A percentile compares a stretch with the other conserved stretches of the same genome.
These are phyloP conservation scores for Drosophila ficusphila DNA, from an alignment of 1,140 invertebrate species.

Conservation along the genomic window DNA sequence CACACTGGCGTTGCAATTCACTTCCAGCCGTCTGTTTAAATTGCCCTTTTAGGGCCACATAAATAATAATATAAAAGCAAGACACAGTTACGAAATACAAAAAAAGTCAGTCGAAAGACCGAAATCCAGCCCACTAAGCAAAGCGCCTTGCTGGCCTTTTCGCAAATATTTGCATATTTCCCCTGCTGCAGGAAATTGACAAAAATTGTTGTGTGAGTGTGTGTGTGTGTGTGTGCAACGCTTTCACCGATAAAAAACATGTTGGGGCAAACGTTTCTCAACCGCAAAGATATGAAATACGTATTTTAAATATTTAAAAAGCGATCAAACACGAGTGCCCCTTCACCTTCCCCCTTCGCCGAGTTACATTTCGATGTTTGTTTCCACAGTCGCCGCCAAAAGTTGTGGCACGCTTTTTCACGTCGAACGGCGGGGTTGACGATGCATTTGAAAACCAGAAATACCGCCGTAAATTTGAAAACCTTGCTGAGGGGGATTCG, in stretches of 20 bases:
- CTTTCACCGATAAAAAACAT: constrained; percentile 3
- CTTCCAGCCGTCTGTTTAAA: background rate
- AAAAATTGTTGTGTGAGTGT: too few species aligned
- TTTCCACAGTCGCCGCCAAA: constrained; percentile 25
- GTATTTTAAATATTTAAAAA: constrained; percentile 53
- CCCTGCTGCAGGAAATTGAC: constrained; percentile 37
- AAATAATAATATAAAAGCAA: constrained; percentile 45
- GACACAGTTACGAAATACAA: background rate
- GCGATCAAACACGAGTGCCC: constrained; percentile 36
- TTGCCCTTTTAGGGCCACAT: constrained; percentile 16
- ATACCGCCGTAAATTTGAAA: constrained; percentile 13
- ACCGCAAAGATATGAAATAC: constrained; percentile 13
- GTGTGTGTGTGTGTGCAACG: background rate
- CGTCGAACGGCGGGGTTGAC: constrained; percentile 31
- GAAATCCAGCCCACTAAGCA: constrained; percentile 5
- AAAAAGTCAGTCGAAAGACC: constrained; percentile 21
- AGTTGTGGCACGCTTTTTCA: constrained; percentile 50
- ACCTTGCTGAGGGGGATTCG: background rate
- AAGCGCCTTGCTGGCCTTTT: background rate
- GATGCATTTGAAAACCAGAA: constrained; percentile 56
- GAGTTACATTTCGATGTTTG: constrained; percentile 51
- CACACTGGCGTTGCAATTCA: background rate
- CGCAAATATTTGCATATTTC: constrained; percentile 50
- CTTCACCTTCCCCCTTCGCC: background rate
- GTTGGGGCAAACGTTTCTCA: constrained; percentile 7